phyloP scores from a whole-genome alignment of 2,888 invertebrate genomes.

The Hecatera dysodea region DNA sequence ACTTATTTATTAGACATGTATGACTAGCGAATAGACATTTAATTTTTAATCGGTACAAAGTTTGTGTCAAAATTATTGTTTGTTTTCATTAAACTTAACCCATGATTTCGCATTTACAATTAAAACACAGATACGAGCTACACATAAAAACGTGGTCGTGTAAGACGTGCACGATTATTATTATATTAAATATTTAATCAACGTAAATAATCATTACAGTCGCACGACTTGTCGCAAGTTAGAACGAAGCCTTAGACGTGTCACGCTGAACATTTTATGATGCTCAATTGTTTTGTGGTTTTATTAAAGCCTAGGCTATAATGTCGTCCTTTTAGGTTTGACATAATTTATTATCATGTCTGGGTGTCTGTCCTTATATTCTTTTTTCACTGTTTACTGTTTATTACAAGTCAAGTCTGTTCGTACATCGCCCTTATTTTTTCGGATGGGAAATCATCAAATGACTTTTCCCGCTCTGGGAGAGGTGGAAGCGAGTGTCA shows the following conservation, averaged over 20 bases:
- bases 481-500: too few species aligned
- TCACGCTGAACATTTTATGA: slow-evolving; percentile 61
- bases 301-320: slow-evolving; percentile 37
- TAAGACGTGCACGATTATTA: slow-evolving; percentile 49
- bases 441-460: too few species aligned
- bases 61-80: background rate
- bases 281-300: slow-evolving; percentile 51
- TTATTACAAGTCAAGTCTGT: too few species aligned
- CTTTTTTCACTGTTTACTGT: background rate
- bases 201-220: slow-evolving; percentile 41
- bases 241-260: slow-evolving; percentile 27
- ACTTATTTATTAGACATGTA: too few species aligned
- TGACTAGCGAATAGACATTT: background rate
- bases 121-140: slow-evolving; percentile 25
- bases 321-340: slow-evolving; percentile 25
- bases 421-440: too few species aligned
- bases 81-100: background rate
- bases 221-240: slow-evolving; percentile 56
- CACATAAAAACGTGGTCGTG: slow-evolving; percentile 41
- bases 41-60: background rate
- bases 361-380: background rate
- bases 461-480: too few species aligned
- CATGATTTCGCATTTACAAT: slow-evolving; percentile 34
- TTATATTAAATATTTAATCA: slow-evolving; percentile 33
- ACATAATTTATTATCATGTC: slow-evolving; percentile 6